A percentile compares a stretch with the other conserved stretches of the same genome.
These are phyloP conservation scores for Odontomyia ornata DNA, from an alignment of 2,888 invertebrate genomes.

Conservation along the genomic window DNA sequence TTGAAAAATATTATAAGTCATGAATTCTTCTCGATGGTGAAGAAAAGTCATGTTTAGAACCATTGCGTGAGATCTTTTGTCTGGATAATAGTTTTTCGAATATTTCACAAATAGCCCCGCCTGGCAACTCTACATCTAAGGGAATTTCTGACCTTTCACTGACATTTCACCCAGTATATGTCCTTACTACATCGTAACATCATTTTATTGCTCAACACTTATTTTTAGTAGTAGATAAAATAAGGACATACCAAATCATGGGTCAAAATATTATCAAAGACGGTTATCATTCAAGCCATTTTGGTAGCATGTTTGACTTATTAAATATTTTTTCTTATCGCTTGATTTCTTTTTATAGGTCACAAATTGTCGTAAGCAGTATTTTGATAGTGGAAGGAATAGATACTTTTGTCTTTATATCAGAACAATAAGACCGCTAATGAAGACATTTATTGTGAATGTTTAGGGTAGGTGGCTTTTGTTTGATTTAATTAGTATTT, in stretches of 20 bases:
- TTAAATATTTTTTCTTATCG: constrained; percentile 42
- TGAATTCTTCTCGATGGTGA: too few relatives aligned
- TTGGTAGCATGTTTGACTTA: constrained; percentile 48
- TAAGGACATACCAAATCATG: background rate
- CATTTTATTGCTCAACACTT: constrained; percentile 37
- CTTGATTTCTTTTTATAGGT: constrained; percentile 15
- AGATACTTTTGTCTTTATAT: background rate
- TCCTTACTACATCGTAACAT: constrained; percentile 10
- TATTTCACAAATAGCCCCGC: too few relatives aligned
- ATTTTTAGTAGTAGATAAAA: constrained; percentile 24
- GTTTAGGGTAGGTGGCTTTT: background rate
- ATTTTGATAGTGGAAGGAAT: constrained; percentile 17
- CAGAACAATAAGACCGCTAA: background rate
- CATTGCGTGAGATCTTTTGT: background rate
- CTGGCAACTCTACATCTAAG: constrained; percentile 1
- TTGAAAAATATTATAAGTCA: too few relatives aligned
- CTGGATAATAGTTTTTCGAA: too few relatives aligned
- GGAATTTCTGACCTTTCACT: background rate
- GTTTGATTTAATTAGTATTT: background rate
- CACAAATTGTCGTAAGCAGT: constrained; percentile 38
- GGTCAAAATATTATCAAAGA: constrained; percentile 36
- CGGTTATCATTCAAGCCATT: constrained; percentile 47
- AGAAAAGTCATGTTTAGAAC: too few relatives aligned
- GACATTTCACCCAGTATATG: constrained; percentile 4
- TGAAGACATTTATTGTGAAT: constrained; percentile 24